Percentiles rank a stretch among this genome's conserved stretches.
phyloP scores from a whole-genome alignment of 2,113 vertebrate genomes.

The Illadopsis cleaveri region DNA sequence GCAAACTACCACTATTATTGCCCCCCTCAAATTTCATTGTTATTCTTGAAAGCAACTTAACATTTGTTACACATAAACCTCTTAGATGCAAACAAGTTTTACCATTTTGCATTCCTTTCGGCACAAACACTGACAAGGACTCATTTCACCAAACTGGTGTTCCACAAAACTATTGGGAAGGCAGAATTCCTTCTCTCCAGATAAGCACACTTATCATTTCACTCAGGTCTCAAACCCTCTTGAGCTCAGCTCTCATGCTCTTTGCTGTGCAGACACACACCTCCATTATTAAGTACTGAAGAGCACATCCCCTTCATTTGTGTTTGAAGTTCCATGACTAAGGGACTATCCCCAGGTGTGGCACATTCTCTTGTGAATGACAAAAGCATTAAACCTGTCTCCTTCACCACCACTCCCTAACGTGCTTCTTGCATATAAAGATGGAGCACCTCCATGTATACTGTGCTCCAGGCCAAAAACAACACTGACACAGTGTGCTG shows the following conservation, averaged over 20 bases:
- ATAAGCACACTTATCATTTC: not conserved
- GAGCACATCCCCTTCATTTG: fast-evolving
- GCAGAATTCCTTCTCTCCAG: not conserved
- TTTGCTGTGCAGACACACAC: not conserved
- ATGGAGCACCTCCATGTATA: not conserved
- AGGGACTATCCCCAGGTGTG: not conserved
- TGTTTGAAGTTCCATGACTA: not conserved
- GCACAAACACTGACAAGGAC: not conserved
- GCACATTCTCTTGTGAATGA: not conserved
- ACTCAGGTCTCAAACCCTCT: not conserved
- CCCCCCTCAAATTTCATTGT: not conserved
- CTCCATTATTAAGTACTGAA: not conserved
- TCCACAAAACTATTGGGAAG: not conserved
- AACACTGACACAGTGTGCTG: not conserved
- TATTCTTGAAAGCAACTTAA: not conserved
- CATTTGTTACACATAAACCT: not conserved
- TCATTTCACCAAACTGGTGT: not conserved
- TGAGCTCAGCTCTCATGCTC: not conserved
- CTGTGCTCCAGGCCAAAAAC: not conserved
- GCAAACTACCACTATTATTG: not conserved
- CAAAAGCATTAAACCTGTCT: not conserved
- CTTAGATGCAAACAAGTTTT: not conserved
- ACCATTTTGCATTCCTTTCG: not conserved
- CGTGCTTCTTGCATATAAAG: not conserved
- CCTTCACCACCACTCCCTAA: not conserved